A percentile compares a stretch with the other conserved stretches of the same genome.
These are phyloP conservation scores for Fukomys damarensis DNA, from an alignment of 2,113 vertebrate species.

Conservation along the genomic window DNA sequence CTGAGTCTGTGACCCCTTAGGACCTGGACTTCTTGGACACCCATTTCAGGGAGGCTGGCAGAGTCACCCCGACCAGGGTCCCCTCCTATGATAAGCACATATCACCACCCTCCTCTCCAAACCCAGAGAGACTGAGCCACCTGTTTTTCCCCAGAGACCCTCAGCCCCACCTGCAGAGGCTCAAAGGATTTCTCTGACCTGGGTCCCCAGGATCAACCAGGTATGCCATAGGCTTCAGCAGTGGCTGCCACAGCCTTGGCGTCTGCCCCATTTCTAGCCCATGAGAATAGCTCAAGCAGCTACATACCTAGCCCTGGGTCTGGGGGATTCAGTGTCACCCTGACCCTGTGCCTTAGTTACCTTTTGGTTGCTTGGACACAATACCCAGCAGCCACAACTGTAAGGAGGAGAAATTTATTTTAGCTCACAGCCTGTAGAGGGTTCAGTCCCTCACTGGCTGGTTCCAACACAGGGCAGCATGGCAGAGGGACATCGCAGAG, in stretches of 20 bases:
- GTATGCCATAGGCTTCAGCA: rapidly evolving
- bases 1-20: neutral
- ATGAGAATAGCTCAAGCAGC: rapidly evolving
- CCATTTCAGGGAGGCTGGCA: neutral
- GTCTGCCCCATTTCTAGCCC: rapidly evolving
- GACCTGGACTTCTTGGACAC: neutral
- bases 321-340: neutral
- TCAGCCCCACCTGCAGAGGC: neutral
- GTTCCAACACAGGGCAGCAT: neutral
- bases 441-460: neutral
- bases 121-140: no score
- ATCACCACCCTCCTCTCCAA: rapidly evolving
- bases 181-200: neutral
- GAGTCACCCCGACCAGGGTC: neutral
- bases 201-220: rapidly evolving
- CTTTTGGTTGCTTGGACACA: neutral
- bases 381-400: neutral
- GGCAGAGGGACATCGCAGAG: neutral
- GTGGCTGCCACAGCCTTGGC: rapidly evolving
- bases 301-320: neutral
- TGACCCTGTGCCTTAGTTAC: neutral
- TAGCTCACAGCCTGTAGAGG: neutral
- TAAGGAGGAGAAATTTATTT: neutral
- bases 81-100: neutral
- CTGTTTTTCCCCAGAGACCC: neutral